phyloP scores from a whole-genome alignment of 2,888 invertebrate genomes.

The Lasioglossum villosulum region DNA sequence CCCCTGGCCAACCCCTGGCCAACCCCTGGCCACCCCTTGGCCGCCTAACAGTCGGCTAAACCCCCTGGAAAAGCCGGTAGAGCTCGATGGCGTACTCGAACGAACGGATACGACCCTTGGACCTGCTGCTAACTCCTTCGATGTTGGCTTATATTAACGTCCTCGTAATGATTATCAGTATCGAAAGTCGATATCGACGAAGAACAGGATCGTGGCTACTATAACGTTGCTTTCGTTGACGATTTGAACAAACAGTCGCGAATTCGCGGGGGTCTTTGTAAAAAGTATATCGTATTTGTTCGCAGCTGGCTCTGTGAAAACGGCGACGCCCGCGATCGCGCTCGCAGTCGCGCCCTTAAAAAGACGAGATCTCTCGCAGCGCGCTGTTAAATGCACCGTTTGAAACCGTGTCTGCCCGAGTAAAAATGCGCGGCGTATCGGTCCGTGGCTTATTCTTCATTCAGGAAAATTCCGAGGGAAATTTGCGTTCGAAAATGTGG shows the following conservation, averaged over 20 bases:
- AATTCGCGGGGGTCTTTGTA: slow-evolving; percentile 10
- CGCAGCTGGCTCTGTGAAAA: background rate
- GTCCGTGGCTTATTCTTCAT: background rate
- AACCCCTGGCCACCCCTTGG: slow-evolving; percentile 10
- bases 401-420: background rate
- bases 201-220: too few relatives aligned
- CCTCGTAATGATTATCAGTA: background rate
- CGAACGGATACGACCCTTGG: slow-evolving; percentile 49
- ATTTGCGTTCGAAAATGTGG: background rate
- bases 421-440: slow-evolving; percentile 6
- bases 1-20: slow-evolving; percentile 25
- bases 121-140: background rate
- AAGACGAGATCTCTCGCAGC: background rate
- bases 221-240: slow-evolving; percentile 31
- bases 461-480: background rate
- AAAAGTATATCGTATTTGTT: slow-evolving; percentile 25
- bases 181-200: too few relatives aligned
- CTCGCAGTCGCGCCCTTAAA: too few relatives aligned
- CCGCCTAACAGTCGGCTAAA: background rate
- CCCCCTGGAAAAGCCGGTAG: slow-evolving; percentile 49
- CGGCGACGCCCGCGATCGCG: too few relatives aligned
- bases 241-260: slow-evolving; percentile 50
- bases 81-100: slow-evolving; percentile 57
- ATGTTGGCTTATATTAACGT: background rate
- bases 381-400: slow-evolving; percentile 7